Base-by-base conservation (phyloP, 2,797 vertebrate genomes). In the Diplodus sargus region DNA sequence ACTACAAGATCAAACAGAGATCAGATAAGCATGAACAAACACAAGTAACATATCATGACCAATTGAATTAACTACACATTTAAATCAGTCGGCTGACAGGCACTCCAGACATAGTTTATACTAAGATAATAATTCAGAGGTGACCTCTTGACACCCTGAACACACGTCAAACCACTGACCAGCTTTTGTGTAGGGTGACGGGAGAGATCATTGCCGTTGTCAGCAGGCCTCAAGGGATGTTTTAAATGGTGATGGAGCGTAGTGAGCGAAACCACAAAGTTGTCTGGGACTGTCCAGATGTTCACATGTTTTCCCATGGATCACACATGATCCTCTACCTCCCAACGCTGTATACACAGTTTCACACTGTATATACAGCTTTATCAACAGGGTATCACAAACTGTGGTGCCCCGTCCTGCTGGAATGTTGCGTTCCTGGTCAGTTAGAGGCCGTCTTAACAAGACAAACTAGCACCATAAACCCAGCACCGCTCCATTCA, bases 391-490 rank as follows among this genome's bases (percentile, higher is more conserved):
- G 83, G 56, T 45, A 75, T 75, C 74, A 60, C 78, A 77, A 76
- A 74, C 82, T 75, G 23, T 42, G 63, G 79, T 70, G 58, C 77
- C 34, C 48, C 17, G 4, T 84, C 49, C 72, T 85, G 47, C 72
- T 60, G 71, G 86, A 88, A 89, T 87, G 81, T 74, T 63, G 42
- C 12, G 22, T 65, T 81, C 69, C 79, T 54, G 68, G 77, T 84
- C 77, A 77, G 74, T 74, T 49, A 88, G 85, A 30, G 20, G 73
- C 85, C 77, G 47, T 74, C 68, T 63, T 58, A 84, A 91, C 83
- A 79, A 86, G 86, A 90, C 81, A 90, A 86, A 90, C 77, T 57
- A 78, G 82, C 76, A 39, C 84, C 82, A 85, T 93, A 91, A 93
- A 91, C 71, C 64, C 68, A 59, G 78, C 71, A 53, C 63, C 3